Percentiles rank a stretch among this genome's conserved stretches.
phyloP scores from a whole-genome alignment of 2,888 invertebrate genomes.

The Agrochola lota region DNA sequence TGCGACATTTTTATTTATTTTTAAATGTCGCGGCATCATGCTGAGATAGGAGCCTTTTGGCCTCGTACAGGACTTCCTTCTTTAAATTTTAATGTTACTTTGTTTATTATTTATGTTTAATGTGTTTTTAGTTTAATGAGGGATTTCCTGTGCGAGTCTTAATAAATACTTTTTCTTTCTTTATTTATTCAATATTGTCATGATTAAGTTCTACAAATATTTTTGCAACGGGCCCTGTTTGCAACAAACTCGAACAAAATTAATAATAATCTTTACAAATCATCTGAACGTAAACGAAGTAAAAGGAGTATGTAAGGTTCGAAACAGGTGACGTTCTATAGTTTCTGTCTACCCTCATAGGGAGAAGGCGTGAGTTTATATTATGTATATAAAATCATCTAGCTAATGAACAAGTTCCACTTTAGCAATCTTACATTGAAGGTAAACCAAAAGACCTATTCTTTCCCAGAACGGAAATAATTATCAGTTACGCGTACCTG shows the following conservation, averaged over 20 bases:
- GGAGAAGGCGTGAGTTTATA: too few relatives aligned
- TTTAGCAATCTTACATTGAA: not conserved
- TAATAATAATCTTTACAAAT: not conserved
- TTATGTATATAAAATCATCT: too few relatives aligned
- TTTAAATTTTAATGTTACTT: too few relatives aligned
- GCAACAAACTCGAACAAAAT: not conserved
- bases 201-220: not conserved
- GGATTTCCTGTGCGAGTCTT: too few relatives aligned
- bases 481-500: not conserved
- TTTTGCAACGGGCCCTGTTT: not conserved
- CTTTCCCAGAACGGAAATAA: not conserved
- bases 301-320: not conserved
- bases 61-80: too few relatives aligned
- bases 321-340: not conserved
- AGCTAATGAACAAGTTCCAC: not conserved
- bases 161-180: too few relatives aligned
- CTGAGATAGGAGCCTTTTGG: too few relatives aligned
- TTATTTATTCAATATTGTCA: not conserved
- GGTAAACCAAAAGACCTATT: not conserved
- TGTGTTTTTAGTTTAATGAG: too few relatives aligned
- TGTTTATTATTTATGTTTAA: too few relatives aligned
- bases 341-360: too few relatives aligned
- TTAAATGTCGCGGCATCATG: too few relatives aligned
- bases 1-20: too few relatives aligned
- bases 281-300: not conserved